Percentiles rank a stretch among this genome's conserved stretches.
These are phyloP conservation scores for Phaethon lepturus DNA, from an alignment of 2,113 vertebrate genomes.

Conservation along the genomic window DNA sequence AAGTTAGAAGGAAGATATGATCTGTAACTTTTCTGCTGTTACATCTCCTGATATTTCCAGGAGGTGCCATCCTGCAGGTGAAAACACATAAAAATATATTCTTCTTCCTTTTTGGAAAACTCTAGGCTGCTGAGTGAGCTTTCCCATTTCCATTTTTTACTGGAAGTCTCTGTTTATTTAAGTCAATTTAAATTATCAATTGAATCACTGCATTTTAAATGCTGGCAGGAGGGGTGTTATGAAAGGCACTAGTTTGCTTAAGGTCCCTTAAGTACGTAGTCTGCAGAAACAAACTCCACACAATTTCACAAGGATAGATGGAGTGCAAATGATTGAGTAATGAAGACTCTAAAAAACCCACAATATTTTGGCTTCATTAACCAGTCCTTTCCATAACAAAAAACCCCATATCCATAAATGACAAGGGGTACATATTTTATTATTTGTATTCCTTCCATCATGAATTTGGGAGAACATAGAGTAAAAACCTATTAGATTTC, in stretches of 20 bases:
- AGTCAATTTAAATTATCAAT: constrained; percentile 3
- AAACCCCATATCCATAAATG: background rate
- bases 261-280: background rate
- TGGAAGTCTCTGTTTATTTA: background rate
- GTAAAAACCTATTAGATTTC: background rate
- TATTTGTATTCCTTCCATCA: background rate
- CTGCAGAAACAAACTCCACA: background rate
- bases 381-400: background rate
- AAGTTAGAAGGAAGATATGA: background rate
- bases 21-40: background rate
- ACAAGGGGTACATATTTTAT: background rate
- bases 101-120: background rate
- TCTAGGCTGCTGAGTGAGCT: background rate
- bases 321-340: constrained; percentile 9
- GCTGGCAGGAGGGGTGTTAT: background rate
- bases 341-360: background rate
- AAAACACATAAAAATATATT: background rate
- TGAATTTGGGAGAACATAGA: background rate
- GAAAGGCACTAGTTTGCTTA: constrained; percentile 6
- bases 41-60: background rate
- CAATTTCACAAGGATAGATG: constrained; percentile 14
- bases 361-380: background rate
- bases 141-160: background rate
- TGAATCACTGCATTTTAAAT: constrained; percentile 23
- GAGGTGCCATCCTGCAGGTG: background rate